Evolutionary conservation across 2,888 invertebrate genomes (phyloP), one percentile per base, ranked within the genome.

Genomic region (Diloba caeruleocephala): DNA sequence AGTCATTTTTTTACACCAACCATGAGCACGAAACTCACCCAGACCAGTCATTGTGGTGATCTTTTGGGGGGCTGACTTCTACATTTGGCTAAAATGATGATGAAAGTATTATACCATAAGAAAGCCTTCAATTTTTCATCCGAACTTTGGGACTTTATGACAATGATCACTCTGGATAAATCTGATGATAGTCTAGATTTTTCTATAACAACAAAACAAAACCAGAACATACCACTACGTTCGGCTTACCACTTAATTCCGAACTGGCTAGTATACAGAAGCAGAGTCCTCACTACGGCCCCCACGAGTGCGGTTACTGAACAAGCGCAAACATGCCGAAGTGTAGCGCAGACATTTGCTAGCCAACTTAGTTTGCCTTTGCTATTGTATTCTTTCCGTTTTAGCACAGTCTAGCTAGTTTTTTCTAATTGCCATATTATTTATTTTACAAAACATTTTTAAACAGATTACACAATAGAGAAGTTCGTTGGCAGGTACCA

Each of bases 281-380:
- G 37, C 26, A 25, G 10, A 39, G 39, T 58, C 29, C 34, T 39
- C 43, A 7, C 12, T 39, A 65, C 51, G 13, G 17, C 34, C 43
- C 60, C 54, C 54, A 2, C 45, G 71, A 55, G 71, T 52, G 67
- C 37, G 65, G 59, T 69, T 49, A 51, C 51, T 21, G 49, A 69
- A 53, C 57, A 52, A 58, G 45, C 42, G 37, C 51, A 64, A 69
- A 72, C 65, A 59, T 46, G 31, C 48, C 25, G 31, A 29, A 44
- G 23, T 38, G 32, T 39, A 32, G 17, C 19, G 19, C 33, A 31
- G 42, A 51, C 38, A 38, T 59, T 49, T 43, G 44, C 44, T 43
- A 42, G 32, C 37, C 67, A 42, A 59, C 61, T 58, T 19, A 51
- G 52, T 66, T 67, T 19, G 44, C 26, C 33, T 32, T 65, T 42